phyloP scores from a whole-genome alignment of 2,113 vertebrate species.

The Eurypyga helias region DNA sequence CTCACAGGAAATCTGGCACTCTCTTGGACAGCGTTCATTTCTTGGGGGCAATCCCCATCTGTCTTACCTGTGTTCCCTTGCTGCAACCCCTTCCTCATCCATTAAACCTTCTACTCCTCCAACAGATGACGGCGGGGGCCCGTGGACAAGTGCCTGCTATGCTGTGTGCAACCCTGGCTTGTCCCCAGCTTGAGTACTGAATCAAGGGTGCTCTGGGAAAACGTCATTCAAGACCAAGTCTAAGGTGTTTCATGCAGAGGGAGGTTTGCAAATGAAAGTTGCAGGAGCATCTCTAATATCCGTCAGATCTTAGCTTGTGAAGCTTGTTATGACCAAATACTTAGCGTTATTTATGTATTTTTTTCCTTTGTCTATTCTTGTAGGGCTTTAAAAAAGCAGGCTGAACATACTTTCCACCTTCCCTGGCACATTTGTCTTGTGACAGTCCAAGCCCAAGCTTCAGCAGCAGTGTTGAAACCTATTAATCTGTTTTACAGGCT shows the following conservation, averaged over 20 bases:
- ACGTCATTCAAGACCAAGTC: not conserved
- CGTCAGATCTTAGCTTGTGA: not conserved
- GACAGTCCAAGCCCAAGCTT: not conserved
- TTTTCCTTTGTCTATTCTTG: not conserved
- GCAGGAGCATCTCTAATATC: not conserved
- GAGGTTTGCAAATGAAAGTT: not conserved
- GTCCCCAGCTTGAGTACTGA: rapidly evolving
- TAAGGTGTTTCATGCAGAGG: not conserved
- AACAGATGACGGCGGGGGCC: not conserved
- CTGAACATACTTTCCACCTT: not conserved
- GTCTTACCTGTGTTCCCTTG: not conserved
- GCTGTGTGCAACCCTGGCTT: not conserved
- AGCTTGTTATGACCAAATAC: not conserved
- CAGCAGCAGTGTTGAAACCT: not conserved
- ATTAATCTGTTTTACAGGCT: not conserved
- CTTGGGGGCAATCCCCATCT: not conserved
- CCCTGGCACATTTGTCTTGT: not conserved
- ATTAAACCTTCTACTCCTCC: not conserved
- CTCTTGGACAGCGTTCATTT: not conserved
- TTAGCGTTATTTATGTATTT: not conserved
- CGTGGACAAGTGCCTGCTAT: rapidly evolving
- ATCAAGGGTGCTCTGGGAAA: not conserved
- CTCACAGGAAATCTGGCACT: not conserved
- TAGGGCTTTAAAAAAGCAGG: not conserved
- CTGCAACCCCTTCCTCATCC: not conserved